Evolutionary conservation across 2,888 invertebrate species (phyloP).

Genomic region (Aleiodes testaceus): DNA sequence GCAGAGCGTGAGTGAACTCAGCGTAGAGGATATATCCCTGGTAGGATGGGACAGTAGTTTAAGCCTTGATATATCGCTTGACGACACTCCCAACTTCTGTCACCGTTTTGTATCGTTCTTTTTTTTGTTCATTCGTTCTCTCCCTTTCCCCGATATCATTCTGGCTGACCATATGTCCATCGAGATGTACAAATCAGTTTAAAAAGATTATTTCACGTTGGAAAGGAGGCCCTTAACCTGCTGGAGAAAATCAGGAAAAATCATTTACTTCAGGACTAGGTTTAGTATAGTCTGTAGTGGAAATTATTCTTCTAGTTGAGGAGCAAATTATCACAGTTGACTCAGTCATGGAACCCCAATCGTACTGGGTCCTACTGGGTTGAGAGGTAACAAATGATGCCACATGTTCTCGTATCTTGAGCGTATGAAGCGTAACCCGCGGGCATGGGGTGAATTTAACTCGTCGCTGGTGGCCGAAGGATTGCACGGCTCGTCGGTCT

Average conservation of each 20-base stretch:
- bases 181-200: slow-evolving; percentile 36
- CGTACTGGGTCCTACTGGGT: slow-evolving; percentile 49
- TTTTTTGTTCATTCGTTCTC: slow-evolving; percentile 54
- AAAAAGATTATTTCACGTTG: background rate
- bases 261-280: background rate
- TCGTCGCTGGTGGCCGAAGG: slow-evolving; percentile 50
- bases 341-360: slow-evolving; percentile 52
- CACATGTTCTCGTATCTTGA: slow-evolving; percentile 72
- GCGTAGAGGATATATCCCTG: slow-evolving; percentile 51
- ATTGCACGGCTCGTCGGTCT: slow-evolving; percentile 47
- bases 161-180: slow-evolving; percentile 68
- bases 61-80: slow-evolving; percentile 73
- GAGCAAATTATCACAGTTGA: slow-evolving; percentile 4
- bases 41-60: slow-evolving; percentile 65
- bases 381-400: slow-evolving; percentile 70
- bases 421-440: slow-evolving; percentile 55
- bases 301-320: background rate
- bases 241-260: background rate
- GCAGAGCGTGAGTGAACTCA: slow-evolving; percentile 39
- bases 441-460: slow-evolving; percentile 57
- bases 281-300: background rate
- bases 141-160: slow-evolving; percentile 47
- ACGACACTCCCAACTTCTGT: slow-evolving; percentile 74
- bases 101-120: slow-evolving; percentile 70
- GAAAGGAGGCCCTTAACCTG: background rate